Conservation (phyloP, 1,140 invertebrate species). For the Cecropterus lyciades region DNA sequence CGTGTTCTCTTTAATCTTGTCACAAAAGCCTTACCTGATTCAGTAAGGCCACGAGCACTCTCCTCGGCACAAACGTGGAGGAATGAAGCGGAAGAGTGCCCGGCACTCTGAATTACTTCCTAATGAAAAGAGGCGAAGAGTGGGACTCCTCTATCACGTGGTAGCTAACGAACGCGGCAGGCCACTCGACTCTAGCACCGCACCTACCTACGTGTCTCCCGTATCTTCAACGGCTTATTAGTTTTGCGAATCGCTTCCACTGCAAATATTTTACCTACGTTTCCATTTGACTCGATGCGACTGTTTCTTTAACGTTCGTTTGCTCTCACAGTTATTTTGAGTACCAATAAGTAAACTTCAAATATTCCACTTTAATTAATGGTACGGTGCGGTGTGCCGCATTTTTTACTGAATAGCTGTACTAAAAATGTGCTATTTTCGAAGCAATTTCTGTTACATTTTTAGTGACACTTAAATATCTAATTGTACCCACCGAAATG, state of each 20-base stretch:
- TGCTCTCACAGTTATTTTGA: slow-evolving; percentile 2
- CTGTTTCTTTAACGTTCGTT: slow-evolving; percentile 17
- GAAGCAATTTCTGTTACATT: too few relatives aligned
- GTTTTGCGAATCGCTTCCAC: slow-evolving; percentile 24
- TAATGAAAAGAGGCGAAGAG: slow-evolving; percentile 81
- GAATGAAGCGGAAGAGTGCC: slow-evolving; percentile 79
- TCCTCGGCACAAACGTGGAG: slow-evolving; percentile 70
- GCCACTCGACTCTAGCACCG: slow-evolving; percentile 65
- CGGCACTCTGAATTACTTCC: slow-evolving; percentile 81
- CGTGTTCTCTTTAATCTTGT: slow-evolving; percentile 80
- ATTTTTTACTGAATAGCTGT: too few relatives aligned
- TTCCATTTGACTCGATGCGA: slow-evolving; percentile 1
- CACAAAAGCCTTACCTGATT: slow-evolving; percentile 81
- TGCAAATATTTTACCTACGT: slow-evolving; percentile 23
- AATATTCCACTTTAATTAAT: too few relatives aligned
- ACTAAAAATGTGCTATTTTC: too few relatives aligned
- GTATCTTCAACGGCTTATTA: slow-evolving; percentile 51
- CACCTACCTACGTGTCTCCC: slow-evolving; percentile 51
- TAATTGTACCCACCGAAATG: too few relatives aligned
- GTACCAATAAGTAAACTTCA: too few relatives aligned
- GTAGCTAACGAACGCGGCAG: slow-evolving; percentile 77
- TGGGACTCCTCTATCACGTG: slow-evolving; percentile 66
- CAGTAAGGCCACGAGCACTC: slow-evolving; percentile 74
- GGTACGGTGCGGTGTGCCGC: too few relatives aligned
- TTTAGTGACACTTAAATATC: too few relatives aligned